Conservation (phyloP, 2,113 vertebrate species). For the Pseudonaja textilis region DNA sequence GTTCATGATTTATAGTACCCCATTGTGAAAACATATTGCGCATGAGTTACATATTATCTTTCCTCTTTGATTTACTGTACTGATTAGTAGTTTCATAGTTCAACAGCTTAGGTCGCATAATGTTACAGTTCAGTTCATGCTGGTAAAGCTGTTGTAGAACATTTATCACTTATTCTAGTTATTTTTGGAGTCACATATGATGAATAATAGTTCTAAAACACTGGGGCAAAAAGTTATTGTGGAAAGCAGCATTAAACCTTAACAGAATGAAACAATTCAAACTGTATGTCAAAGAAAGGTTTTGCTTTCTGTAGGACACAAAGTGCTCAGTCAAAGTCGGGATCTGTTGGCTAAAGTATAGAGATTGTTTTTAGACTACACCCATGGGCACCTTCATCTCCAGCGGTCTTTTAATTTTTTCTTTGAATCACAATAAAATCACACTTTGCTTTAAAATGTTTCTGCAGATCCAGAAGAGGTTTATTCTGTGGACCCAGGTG, state of each 20-base stretch:
- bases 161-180: conserved; percentile 33
- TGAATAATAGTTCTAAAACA: background rate
- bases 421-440: background rate
- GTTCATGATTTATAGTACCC: background rate
- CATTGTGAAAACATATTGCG: background rate
- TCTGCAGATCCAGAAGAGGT: background rate
- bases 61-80: conserved; percentile 42
- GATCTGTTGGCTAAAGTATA: background rate
- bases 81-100: conserved; percentile 32
- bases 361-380: background rate
- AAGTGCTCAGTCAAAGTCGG: background rate
- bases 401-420: background rate
- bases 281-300: background rate
- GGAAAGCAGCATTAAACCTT: background rate
- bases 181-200: conserved; percentile 38
- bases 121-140: conserved; percentile 32
- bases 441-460: background rate
- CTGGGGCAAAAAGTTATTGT: background rate
- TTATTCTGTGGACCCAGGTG: background rate
- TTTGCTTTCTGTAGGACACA: background rate
- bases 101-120: conserved; percentile 45
- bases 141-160: conserved; percentile 45
- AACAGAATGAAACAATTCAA: background rate
- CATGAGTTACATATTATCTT: background rate
- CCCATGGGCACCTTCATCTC: background rate